Conservation (phyloP, 2,888 invertebrate genomes). For the Cantharis flavilabris region DNA sequence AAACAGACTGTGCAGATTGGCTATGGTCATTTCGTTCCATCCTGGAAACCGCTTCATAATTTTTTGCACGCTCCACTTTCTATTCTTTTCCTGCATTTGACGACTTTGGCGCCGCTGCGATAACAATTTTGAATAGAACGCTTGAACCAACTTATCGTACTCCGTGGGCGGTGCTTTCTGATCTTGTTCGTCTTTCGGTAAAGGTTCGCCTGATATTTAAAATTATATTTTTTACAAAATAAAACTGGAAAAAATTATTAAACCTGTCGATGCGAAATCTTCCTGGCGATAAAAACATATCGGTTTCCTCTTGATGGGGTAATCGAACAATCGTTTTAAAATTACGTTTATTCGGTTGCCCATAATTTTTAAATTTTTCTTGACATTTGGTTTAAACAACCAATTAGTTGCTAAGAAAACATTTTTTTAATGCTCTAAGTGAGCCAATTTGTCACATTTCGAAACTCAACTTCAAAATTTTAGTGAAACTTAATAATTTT, state of each 20-base stretch:
- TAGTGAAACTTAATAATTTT: neutral
- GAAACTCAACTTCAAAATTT: neutral
- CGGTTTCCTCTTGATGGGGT: conserved; percentile 63
- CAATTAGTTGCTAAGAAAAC: neutral
- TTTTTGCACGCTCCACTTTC: conserved; percentile 61
- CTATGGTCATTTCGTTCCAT: conserved; percentile 64
- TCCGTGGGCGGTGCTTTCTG: conserved; percentile 53
- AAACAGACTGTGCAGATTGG: conserved; percentile 63
- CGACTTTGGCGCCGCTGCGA: conserved; percentile 59
- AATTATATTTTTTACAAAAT: too few species aligned
- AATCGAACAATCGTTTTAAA: conserved; percentile 59
- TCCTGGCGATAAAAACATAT: conserved; percentile 64
- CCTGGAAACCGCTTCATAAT: conserved; percentile 60
- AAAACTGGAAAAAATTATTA: too few species aligned
- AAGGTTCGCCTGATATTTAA: conserved; percentile 35
- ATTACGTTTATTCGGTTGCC: conserved; percentile 57
- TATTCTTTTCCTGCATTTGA: conserved; percentile 62
- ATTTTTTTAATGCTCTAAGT: neutral
- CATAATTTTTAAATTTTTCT: conserved; percentile 47
- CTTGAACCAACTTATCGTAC: conserved; percentile 60
- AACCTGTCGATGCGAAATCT: conserved; percentile 62
- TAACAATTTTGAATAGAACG: conserved; percentile 59
- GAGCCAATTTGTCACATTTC: neutral
- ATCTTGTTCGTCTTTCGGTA: conserved; percentile 38
- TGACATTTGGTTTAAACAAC: conserved; percentile 2